Percentiles rank a stretch among this genome's conserved stretches.
These are phyloP conservation scores for Brienomyrus brachyistius DNA, from an alignment of 2,113 vertebrate genomes.

Conservation along the genomic window DNA sequence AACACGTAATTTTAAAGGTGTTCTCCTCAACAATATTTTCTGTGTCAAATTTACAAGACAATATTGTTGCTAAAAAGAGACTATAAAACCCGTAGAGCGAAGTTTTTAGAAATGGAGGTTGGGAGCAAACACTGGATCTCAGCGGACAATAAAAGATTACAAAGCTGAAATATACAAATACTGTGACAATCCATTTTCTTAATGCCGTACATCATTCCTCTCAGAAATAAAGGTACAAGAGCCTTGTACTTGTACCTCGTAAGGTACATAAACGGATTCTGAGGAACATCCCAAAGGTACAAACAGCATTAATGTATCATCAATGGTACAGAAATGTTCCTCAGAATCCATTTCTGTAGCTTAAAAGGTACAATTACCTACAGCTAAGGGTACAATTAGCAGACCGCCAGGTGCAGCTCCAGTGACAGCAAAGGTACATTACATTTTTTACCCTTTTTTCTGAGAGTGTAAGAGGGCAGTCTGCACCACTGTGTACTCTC, in stretches of 20 bases:
- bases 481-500: neutral
- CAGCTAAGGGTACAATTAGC: too few species aligned
- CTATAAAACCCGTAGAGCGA: neutral
- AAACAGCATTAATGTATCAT: too few species aligned
- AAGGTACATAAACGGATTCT: too few species aligned
- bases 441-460: too few species aligned
- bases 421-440: too few species aligned
- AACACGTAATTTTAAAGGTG: neutral
- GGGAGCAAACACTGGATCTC: neutral
- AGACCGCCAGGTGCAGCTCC: too few species aligned
- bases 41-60: neutral
- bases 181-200: neutral
- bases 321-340: too few species aligned
- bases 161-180: neutral
- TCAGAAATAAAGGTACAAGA: too few species aligned
- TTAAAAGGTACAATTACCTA: too few species aligned
- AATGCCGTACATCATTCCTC: neutral
- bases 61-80: neutral
- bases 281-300: too few species aligned
- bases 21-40: neutral
- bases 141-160: neutral
- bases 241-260: too few species aligned
- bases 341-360: too few species aligned
- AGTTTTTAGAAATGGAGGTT: neutral
- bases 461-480: neutral